Evolutionary conservation across 2,888 invertebrate genomes (phyloP).

Genomic region (Hydriomena furcata): DNA sequence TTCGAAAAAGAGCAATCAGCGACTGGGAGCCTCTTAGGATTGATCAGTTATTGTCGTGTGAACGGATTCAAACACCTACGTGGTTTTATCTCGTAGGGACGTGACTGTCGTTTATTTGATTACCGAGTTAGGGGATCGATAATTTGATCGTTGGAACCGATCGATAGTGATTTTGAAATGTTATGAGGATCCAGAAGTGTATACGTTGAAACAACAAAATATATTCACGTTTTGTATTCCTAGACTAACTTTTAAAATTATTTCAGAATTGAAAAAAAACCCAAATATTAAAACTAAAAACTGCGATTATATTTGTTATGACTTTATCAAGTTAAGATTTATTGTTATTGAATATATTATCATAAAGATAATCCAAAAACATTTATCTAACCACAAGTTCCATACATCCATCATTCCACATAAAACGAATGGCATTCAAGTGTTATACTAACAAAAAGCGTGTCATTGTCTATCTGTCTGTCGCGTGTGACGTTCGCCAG

Average conservation of each 20-base stretch:
- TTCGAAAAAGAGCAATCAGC: no score
- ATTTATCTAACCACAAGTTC: slow-evolving; percentile 28
- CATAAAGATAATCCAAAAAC: slow-evolving; percentile 27
- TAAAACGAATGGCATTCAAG: slow-evolving; percentile 41
- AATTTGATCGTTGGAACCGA: slow-evolving; percentile 14
- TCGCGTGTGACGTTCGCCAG: slow-evolving; percentile 42
- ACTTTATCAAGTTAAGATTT: no score
- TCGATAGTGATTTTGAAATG: no score
- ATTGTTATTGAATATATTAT: not conserved
- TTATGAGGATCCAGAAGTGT: no score
- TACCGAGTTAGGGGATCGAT: slow-evolving; percentile 40
- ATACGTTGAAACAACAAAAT: no score
- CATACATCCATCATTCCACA: slow-evolving; percentile 36
- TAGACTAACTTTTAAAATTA: no score
- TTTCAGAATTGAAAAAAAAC: no score
- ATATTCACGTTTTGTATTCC: no score
- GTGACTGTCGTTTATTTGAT: slow-evolving; percentile 63
- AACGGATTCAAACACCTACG: slow-evolving; percentile 17
- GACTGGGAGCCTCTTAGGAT: no score
- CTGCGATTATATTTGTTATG: no score
- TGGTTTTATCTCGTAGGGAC: slow-evolving; percentile 31
- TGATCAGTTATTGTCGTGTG: not conserved
- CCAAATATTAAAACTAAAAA: no score
- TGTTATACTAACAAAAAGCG: slow-evolving; percentile 54
- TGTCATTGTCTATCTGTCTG: slow-evolving; percentile 51